A percentile compares a stretch with the other conserved stretches of the same genome.
Conservation (phyloP, 2,888 invertebrate genomes). For the Ophioninae sp. region DNA sequence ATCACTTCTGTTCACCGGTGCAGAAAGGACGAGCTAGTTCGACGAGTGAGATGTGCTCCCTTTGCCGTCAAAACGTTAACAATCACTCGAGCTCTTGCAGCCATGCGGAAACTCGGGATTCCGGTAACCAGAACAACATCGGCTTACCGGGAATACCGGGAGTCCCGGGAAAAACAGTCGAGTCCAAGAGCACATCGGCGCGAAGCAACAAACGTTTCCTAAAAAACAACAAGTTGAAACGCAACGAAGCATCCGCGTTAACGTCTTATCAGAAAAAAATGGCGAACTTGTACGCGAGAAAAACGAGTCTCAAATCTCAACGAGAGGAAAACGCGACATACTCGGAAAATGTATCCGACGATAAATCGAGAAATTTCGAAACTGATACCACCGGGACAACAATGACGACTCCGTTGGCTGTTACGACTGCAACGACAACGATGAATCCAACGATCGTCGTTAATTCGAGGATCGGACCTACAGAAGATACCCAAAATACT, state of each 20-base stretch:
- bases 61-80: constrained; percentile 74
- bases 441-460: constrained; percentile 65
- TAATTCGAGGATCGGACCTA: background rate
- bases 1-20: constrained; percentile 85
- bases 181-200: constrained; percentile 21
- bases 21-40: constrained; percentile 43
- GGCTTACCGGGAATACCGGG: constrained; percentile 46
- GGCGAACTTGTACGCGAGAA: constrained; percentile 81
- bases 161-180: constrained; percentile 52
- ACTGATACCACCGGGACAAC: constrained; percentile 41
- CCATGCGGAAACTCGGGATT: constrained; percentile 61
- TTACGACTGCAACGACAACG: background rate
- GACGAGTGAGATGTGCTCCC: constrained; percentile 72
- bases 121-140: background rate
- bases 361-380: constrained; percentile 73
- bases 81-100: constrained; percentile 74
- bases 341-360: background rate
- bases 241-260: constrained; percentile 63
- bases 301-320: constrained; percentile 61
- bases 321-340: constrained; percentile 15
- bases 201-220: constrained; percentile 54
- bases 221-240: constrained; percentile 73
- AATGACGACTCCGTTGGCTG: constrained; percentile 8
- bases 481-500: constrained; percentile 26
- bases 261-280: constrained; percentile 66